Evolutionary conservation across 2,888 invertebrate species (phyloP).

Genomic region (Carterocephalus palaemon): DNA sequence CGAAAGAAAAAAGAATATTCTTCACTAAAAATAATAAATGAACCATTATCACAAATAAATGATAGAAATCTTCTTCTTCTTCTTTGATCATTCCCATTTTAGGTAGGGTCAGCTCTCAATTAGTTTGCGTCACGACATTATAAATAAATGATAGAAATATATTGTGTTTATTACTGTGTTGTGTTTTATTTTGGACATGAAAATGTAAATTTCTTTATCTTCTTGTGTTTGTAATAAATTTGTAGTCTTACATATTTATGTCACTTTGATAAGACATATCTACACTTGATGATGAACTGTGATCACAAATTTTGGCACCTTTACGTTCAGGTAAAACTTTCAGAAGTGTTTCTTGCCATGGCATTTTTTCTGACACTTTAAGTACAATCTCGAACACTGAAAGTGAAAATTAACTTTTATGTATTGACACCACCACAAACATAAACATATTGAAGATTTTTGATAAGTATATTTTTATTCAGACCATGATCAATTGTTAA

Average conservation of each 20-base stretch:
- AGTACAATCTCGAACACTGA: slow-evolving; percentile 91
- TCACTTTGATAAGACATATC: slow-evolving; percentile 49
- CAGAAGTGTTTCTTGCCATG: slow-evolving; percentile 89
- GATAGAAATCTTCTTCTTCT: too few species aligned
- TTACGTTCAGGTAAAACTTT: slow-evolving; percentile 88
- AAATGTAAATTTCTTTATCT: neutral
- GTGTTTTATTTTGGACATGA: neutral
- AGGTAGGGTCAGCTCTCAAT: too few species aligned
- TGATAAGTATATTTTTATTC: slow-evolving; percentile 10
- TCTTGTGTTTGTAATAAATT: too few species aligned
- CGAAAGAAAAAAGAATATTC: too few species aligned
- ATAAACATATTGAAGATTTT: neutral
- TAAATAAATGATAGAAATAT: too few species aligned
- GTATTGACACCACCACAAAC: neutral
- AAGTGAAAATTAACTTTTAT: slow-evolving; percentile 41
- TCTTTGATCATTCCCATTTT: too few species aligned
- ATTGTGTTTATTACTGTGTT: too few species aligned
- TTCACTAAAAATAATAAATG: too few species aligned
- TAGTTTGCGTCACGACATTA: too few species aligned
- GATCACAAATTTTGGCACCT: slow-evolving; percentile 78
- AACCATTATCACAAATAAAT: too few species aligned
- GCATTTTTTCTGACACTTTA: slow-evolving; percentile 84
- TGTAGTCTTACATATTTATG: slow-evolving; percentile 7
- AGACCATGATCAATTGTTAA: slow-evolving; percentile 97
- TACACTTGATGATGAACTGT: slow-evolving; percentile 45